phyloP scores from a whole-genome alignment of 2,797 vertebrate species.

The Peromyscus melanophrys region DNA sequence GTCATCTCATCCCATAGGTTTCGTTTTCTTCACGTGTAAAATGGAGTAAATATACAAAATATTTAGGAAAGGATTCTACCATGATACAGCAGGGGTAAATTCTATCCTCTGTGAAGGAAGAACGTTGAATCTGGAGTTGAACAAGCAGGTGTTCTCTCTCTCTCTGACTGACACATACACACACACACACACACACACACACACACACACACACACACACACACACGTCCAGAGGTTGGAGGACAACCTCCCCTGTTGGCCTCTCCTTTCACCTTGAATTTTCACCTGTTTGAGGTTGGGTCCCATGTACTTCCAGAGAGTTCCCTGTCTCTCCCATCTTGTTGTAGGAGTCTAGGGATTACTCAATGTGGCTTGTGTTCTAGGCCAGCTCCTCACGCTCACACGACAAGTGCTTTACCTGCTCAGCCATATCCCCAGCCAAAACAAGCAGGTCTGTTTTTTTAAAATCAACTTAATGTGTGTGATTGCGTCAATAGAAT shows the following conservation, averaged over 20 bases:
- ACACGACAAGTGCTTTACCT: neutral
- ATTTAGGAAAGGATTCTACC: neutral
- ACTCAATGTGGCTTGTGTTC: neutral
- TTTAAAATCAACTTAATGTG: neutral
- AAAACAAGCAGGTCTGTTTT: neutral
- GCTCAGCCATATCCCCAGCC: neutral
- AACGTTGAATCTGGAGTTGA: conserved; percentile 36
- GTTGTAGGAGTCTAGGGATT: neutral
- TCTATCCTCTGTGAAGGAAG: conserved; percentile 7
- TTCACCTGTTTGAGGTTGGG: neutral
- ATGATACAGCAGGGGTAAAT: neutral
- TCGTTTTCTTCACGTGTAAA: conserved; percentile 1
- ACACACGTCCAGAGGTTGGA: neutral
- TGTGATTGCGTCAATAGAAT: conserved; percentile 7
- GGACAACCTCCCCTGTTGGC: neutral
- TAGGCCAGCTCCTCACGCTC: neutral
- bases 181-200: too few relatives aligned
- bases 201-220: neutral
- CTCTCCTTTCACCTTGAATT: neutral
- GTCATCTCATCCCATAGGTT: neutral
- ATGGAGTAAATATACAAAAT: neutral
- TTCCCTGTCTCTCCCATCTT: neutral
- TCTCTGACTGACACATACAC: too few relatives aligned
- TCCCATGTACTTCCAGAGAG: neutral
- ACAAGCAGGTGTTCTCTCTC: neutral